Percentiles rank a stretch among this genome's conserved stretches.
Evolutionary conservation across 2,888 invertebrate genomes (phyloP).

Genomic region (Hydriomena furcata): DNA sequence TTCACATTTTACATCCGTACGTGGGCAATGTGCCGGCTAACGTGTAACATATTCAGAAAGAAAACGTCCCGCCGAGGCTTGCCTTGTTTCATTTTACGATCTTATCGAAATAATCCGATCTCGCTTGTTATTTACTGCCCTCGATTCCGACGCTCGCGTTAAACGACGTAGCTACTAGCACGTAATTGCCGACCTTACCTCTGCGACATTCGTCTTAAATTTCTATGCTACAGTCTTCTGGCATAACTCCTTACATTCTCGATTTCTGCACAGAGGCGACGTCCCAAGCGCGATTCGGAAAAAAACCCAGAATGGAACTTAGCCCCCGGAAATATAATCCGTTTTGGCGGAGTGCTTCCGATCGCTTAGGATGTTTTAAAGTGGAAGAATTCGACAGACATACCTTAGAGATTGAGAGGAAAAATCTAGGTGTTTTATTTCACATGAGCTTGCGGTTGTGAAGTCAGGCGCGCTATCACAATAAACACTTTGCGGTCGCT

Average conservation of each 20-base stretch:
- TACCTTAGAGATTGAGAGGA: constrained; percentile 70
- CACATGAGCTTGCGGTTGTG: constrained; percentile 70
- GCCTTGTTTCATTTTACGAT: constrained; percentile 83
- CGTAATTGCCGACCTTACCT: constrained; percentile 64
- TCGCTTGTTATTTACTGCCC: constrained; percentile 80
- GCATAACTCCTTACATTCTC: constrained; percentile 58
- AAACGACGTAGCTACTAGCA: constrained; percentile 45
- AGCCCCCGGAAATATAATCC: constrained; percentile 56
- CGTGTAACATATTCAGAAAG: constrained; percentile 69
- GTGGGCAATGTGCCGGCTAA: constrained; percentile 58
- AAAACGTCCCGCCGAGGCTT: constrained; percentile 71
- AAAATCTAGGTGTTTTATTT: constrained; percentile 81
- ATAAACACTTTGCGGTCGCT: constrained; percentile 74
- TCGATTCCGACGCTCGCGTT: constrained; percentile 63
- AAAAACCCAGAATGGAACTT: constrained; percentile 53
- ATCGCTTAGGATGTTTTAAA: constrained; percentile 54
- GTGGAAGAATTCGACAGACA: constrained; percentile 43
- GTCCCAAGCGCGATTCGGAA: constrained; percentile 50
- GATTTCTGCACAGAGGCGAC: constrained; percentile 45
- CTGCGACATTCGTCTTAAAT: constrained; percentile 53
- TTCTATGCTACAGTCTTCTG: constrained; percentile 50
- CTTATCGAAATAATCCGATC: constrained; percentile 84
- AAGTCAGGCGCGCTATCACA: constrained; percentile 70
- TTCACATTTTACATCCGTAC: constrained; percentile 56
- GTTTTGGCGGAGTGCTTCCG: constrained; percentile 47